Evolutionary conservation across 2,888 invertebrate genomes (phyloP).

Genomic region (Sympetrum striolatum): DNA sequence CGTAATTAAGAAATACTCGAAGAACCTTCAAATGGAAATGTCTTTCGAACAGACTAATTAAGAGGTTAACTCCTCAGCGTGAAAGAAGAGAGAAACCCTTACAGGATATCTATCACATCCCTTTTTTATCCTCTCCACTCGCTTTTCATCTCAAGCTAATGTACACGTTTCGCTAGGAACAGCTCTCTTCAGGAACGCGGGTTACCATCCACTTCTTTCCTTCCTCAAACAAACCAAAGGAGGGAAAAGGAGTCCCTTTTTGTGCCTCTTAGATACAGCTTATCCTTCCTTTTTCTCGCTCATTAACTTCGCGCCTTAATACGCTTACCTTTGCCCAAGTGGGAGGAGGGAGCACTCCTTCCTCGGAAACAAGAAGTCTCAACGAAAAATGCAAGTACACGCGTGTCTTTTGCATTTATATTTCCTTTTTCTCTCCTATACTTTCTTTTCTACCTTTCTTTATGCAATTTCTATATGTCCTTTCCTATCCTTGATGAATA

Average conservation of each 20-base stretch:
- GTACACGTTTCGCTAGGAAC: background rate
- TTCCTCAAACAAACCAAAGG: background rate
- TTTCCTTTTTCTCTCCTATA: background rate
- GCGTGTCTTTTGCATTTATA: background rate
- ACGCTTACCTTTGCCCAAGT: constrained; percentile 1
- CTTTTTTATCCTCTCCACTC: background rate
- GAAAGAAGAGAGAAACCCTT: too few relatives aligned
- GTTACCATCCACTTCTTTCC: background rate
- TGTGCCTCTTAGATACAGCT: background rate
- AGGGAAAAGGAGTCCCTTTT: background rate
- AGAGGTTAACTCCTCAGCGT: too few relatives aligned
- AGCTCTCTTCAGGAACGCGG: too few relatives aligned
- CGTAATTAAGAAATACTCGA: too few relatives aligned
- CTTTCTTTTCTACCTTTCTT: too few relatives aligned
- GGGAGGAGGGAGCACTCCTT: too few relatives aligned
- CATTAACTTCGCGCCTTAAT: constrained; percentile 10
- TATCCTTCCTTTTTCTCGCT: background rate
- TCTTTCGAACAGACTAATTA: too few relatives aligned
- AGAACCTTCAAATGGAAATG: too few relatives aligned
- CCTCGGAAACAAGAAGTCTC: too few relatives aligned
- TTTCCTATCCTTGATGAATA: background rate
- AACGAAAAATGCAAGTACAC: background rate
- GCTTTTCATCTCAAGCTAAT: background rate
- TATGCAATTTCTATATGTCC: too few relatives aligned
- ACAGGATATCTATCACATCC: background rate